Evolutionary conservation across 2,113 vertebrate genomes (phyloP), one percentile per base, ranked within the genome.

Genomic region (Dromaius novaehollandiae): DNA sequence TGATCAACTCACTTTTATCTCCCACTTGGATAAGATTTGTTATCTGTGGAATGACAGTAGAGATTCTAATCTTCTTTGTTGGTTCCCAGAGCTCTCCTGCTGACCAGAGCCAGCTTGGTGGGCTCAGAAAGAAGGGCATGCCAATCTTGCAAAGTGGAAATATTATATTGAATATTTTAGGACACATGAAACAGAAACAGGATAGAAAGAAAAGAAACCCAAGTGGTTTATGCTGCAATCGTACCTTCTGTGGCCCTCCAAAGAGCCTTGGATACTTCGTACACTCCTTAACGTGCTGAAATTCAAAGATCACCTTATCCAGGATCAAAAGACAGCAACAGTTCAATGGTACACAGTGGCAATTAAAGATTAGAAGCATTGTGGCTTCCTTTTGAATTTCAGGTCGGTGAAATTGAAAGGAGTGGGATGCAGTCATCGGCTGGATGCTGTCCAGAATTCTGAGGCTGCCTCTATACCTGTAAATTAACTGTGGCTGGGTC

Each of bases 401-500:
- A 86, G 88, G 64, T 83, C 25, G 34, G 68, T 90, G 75, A n/a
- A 92, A 90, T 44, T 91, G 96, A 94, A 95, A 87, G 56, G 60
- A 89, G 56, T 51, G 92, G 71, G 78, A 86, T 94, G 71, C 79
- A 95, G 53, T 94, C 71, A 93, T 88, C 0, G 0, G 2, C 78
- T 97, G 96, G 96, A 94, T 92, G 77, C 36, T 92, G 78, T 92
- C 94, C 94, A 95, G 95, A 61, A 76, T 18, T 83, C 69, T 64
- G 69, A 95, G 86, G 86, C 95, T 95, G 86, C 8, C 1, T 94
- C 89, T 89, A 69, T 97, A 97, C 96, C 95, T 97, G 95, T 97
- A 92, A 97, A 97, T 96, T 96, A 95, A 96, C 93, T 87, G 94
- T 97, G 95, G 77, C 86, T 95, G 92, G 46, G 95, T 95, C 84